Conservation (phyloP, 2,797 vertebrate genomes). For the Myotis findleyi region DNA sequence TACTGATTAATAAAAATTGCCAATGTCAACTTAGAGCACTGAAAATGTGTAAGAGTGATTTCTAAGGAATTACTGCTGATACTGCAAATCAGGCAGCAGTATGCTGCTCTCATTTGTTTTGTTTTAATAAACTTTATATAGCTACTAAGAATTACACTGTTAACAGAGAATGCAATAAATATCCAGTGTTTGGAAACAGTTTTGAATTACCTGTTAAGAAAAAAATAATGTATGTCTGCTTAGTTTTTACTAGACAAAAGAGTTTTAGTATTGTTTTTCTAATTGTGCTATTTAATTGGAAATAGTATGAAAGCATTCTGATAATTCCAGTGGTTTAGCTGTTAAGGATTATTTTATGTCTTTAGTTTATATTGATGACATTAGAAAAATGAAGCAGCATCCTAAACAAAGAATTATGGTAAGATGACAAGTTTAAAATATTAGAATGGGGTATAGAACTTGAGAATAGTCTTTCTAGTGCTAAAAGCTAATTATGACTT, state of each 20-base stretch:
- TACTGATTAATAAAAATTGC: constrained; percentile 68
- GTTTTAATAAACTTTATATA: constrained; percentile 54
- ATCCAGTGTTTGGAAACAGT: neutral
- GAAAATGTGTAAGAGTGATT: constrained; percentile 36
- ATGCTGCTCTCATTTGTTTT: neutral
- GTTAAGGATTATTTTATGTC: constrained; percentile 44
- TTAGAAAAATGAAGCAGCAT: constrained; percentile 63
- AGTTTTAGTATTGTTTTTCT: neutral
- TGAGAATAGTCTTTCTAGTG: constrained; percentile 14
- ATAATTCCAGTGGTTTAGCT: constrained; percentile 33
- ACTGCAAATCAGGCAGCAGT: neutral
- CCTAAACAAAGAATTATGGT: neutral
- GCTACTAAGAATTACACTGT: neutral
- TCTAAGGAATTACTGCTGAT: constrained; percentile 12
- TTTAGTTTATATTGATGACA: constrained; percentile 45
- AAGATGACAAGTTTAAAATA: constrained; percentile 60
- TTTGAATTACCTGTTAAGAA: constrained; percentile 32
- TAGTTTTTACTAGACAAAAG: neutral
- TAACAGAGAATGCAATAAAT: constrained; percentile 26
- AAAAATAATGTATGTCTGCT: neutral
- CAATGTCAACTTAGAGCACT: constrained; percentile 54
- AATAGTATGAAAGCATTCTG: neutral
- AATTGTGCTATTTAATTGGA: constrained; percentile 50
- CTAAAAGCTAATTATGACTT: constrained; percentile 80
- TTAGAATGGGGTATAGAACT: constrained; percentile 43